phyloP scores from a whole-genome alignment of 1,140 invertebrate genomes.

The Drosophila tristis region DNA sequence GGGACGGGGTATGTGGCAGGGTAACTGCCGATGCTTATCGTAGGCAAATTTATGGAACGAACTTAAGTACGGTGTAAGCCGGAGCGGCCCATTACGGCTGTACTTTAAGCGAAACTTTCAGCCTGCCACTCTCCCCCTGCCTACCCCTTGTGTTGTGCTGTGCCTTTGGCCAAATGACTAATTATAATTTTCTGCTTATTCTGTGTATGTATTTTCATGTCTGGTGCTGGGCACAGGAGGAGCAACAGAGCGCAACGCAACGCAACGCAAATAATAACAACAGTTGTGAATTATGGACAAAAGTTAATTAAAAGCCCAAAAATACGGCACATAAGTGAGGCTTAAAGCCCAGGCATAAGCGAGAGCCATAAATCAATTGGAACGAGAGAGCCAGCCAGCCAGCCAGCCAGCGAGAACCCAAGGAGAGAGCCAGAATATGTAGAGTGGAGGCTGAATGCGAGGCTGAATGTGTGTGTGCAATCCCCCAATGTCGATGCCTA shows the following conservation, averaged over 20 bases:
- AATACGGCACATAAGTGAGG: slow-evolving; percentile 15
- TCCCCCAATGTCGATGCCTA: slow-evolving; percentile 64
- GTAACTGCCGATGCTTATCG: slow-evolving; percentile 66
- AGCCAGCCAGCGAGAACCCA: not conserved
- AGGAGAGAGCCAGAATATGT: slow-evolving; percentile 49
- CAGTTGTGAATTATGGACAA: slow-evolving; percentile 49
- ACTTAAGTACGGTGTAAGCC: slow-evolving; percentile 70
- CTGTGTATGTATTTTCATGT: slow-evolving; percentile 37
- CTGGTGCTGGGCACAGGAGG: slow-evolving; percentile 13
- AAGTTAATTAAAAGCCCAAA: slow-evolving; percentile 62
- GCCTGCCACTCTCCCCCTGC: not conserved
- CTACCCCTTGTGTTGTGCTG: not conserved
- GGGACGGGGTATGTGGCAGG: not conserved
- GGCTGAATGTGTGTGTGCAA: slow-evolving; percentile 20
- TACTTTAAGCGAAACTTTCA: slow-evolving; percentile 25
- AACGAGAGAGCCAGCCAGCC: slow-evolving; percentile 1
- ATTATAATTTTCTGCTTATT: slow-evolving; percentile 62
- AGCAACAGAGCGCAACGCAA: slow-evolving; percentile 10
- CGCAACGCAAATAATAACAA: slow-evolving; percentile 6
- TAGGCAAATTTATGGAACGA: slow-evolving; percentile 63
- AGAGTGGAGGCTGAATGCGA: slow-evolving; percentile 34
- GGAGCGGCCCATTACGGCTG: slow-evolving; percentile 39
- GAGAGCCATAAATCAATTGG: slow-evolving; percentile 60
- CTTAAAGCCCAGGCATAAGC: slow-evolving; percentile 14
- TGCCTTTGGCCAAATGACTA: slow-evolving; percentile 58